A percentile compares a stretch with the other conserved stretches of the same genome.
Evolutionary conservation across 2,888 invertebrate genomes (phyloP).

Genomic region (Drosophila paranaensis): DNA sequence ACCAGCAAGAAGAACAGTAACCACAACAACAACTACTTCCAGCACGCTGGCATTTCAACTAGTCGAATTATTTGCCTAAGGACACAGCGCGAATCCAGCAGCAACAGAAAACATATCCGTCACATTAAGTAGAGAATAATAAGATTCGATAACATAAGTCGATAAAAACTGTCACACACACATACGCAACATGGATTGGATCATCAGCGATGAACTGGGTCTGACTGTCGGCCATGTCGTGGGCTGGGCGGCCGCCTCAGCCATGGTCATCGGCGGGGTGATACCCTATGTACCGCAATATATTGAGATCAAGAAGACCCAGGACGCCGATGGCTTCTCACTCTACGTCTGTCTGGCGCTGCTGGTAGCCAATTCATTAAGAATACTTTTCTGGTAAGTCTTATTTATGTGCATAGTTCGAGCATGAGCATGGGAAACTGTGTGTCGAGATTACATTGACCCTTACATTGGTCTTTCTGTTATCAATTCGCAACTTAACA

Average conservation of each 20-base stretch:
- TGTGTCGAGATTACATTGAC: background rate
- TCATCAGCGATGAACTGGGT: conserved; percentile 90
- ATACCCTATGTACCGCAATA: conserved; percentile 99
- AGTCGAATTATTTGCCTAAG: conserved; percentile 54
- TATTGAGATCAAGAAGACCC: conserved; percentile 94
- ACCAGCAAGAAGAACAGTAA: conserved; percentile 9
- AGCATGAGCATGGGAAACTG: background rate
- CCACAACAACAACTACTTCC: conserved; percentile 51
- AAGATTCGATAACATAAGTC: conserved; percentile 25
- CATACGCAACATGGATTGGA: conserved; percentile 89
- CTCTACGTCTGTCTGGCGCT: conserved; percentile 97
- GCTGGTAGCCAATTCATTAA: conserved; percentile 96
- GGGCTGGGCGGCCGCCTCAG: conserved; percentile 92
- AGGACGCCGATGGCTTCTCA: conserved; percentile 98
- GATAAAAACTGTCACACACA: conserved; percentile 16
- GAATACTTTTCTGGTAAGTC: conserved; percentile 98
- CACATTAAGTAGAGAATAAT: conserved; percentile 45
- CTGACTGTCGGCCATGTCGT: conserved; percentile 91
- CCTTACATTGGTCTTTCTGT: background rate
- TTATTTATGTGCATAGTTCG: background rate
- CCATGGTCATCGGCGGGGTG: conserved; percentile 98
- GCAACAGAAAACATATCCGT: conserved; percentile 64
- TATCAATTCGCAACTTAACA: background rate
- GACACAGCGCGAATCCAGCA: conserved; percentile 10
- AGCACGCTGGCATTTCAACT: conserved; percentile 61